A percentile compares a stretch with the other conserved stretches of the same genome.
Evolutionary conservation across 2,888 invertebrate species (phyloP).

Genomic region (Didymodactylos carnosus): DNA sequence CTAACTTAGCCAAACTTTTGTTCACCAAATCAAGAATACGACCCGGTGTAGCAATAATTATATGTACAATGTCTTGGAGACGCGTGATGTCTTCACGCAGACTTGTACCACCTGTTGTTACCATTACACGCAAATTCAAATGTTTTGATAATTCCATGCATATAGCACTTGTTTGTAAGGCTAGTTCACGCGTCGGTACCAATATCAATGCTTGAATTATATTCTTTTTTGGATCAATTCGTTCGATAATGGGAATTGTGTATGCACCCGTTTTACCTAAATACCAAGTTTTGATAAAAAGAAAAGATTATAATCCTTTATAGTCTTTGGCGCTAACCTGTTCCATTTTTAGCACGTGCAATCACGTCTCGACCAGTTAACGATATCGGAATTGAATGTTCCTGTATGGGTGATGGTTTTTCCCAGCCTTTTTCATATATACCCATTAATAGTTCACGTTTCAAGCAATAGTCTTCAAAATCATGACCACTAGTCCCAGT

Average conservation of each 20-base stretch:
- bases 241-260: conserved; percentile 90
- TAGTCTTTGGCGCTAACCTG: too few relatives aligned
- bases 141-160: conserved; percentile 96
- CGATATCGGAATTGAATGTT: conserved; percentile 75
- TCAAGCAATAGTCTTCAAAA: conserved; percentile 96
- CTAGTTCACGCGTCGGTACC: conserved; percentile 92
- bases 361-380: conserved; percentile 88
- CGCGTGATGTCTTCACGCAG: conserved; percentile 92
- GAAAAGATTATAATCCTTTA: too few relatives aligned
- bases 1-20: conserved; percentile 78
- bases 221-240: conserved; percentile 55
- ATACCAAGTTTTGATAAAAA: too few relatives aligned
- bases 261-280: conserved; percentile 99
- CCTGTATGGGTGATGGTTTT: conserved; percentile 96
- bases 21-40: conserved; percentile 98
- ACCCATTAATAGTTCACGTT: conserved; percentile 90
- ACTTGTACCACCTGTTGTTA: conserved; percentile 89
- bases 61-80: conserved; percentile 95
- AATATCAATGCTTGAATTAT: conserved; percentile 90
- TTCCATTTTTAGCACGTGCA: conserved; percentile 96
- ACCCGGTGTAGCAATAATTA: conserved; percentile 95
- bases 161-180: conserved; percentile 95
- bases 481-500: conserved; percentile 96
- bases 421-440: conserved; percentile 99
- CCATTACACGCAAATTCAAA: conserved; percentile 90